These are phyloP conservation scores for Crepidodera aurea DNA, from an alignment of 2,888 invertebrate genomes.

Conservation along the genomic window DNA sequence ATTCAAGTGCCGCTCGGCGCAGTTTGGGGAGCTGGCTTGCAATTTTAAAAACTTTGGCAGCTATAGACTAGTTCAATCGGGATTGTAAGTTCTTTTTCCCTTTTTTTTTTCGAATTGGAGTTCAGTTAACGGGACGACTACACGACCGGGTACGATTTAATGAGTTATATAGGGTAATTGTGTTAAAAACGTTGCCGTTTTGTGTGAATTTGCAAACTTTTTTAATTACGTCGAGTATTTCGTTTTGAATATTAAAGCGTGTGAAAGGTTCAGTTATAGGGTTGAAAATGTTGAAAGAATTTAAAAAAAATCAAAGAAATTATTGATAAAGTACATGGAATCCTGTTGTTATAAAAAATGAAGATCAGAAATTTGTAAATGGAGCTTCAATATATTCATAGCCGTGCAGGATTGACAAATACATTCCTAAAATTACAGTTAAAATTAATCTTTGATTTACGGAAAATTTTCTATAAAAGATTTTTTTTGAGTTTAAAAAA, in stretches of 20 bases:
- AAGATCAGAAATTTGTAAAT: too few species aligned
- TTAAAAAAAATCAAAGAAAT: too few species aligned
- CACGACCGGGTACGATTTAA: constrained; percentile 8
- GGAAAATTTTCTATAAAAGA: too few species aligned
- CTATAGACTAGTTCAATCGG: constrained; percentile 21
- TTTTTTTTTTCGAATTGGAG: background rate
- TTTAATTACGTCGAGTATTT: constrained; percentile 3
- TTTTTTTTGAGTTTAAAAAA: too few species aligned
- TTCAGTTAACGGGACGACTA: background rate
- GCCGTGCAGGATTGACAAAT: too few species aligned
- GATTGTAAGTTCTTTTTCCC: constrained; percentile 6
- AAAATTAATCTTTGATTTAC: too few species aligned
- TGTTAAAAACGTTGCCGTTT: constrained; percentile 14
- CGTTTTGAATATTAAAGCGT: background rate
- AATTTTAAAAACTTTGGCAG: constrained; percentile 30
- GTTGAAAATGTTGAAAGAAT: too few species aligned
- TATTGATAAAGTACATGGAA: too few species aligned
- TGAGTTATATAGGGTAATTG: constrained; percentile 10
- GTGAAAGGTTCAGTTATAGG: too few species aligned
- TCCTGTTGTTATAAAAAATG: too few species aligned
- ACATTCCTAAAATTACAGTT: too few species aligned
- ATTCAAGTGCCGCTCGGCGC: constrained; percentile 23
- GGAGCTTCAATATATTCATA: too few species aligned
- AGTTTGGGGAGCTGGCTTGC: constrained; percentile 20
- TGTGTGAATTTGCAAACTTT: constrained; percentile 2